Evolutionary conservation across 2,113 vertebrate species (phyloP), one percentile per base, ranked within the genome.

Genomic region (Pitta sordida): DNA sequence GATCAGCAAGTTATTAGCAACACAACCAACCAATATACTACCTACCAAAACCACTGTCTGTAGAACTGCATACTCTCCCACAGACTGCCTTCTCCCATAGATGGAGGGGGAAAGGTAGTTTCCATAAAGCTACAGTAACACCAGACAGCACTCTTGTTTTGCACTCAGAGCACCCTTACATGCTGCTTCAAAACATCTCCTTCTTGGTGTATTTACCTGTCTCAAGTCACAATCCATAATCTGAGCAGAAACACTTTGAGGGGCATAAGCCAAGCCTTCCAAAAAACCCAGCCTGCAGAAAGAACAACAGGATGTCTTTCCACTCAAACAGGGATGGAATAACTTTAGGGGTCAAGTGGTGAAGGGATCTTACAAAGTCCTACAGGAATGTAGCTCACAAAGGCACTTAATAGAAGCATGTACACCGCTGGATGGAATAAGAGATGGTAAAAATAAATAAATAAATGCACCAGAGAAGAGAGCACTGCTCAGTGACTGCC

Each of bases 331-430:
- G 12, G 32, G 37, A 79, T 34, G 29, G n/a, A 95, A 27, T 46
- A 91, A 23, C 19, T 67, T n/a, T 3, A 69, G 29, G 37, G 7
- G 14, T 52, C 29, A 79, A n/a, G 41, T 68, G 8, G 12, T 9
- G 7, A 89, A 86, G 16, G 53, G 16, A 79, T 73, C 49, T 87
- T 79, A 90, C 37, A 83, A 81, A 85, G 44, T 64, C 80, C 73
- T 83, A 85, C 32, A 70, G 59, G 62, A 93, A 88, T 0, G 10
- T n/a, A 83, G 79, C 83, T 95, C 89, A 96, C 88, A 87, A 94
- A 97, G 96, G 96, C 94, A 97, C 96, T 96, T 96, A 85, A 82
- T 48, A 85, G 37, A 96, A 96, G 94, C 90, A 85, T 9, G 29
- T 80, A 71, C 63, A 89, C 43, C 89, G 87, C 88, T 76, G 4